phyloP scores from a whole-genome alignment of 2,113 vertebrate species.

The Tyrannus savana region DNA sequence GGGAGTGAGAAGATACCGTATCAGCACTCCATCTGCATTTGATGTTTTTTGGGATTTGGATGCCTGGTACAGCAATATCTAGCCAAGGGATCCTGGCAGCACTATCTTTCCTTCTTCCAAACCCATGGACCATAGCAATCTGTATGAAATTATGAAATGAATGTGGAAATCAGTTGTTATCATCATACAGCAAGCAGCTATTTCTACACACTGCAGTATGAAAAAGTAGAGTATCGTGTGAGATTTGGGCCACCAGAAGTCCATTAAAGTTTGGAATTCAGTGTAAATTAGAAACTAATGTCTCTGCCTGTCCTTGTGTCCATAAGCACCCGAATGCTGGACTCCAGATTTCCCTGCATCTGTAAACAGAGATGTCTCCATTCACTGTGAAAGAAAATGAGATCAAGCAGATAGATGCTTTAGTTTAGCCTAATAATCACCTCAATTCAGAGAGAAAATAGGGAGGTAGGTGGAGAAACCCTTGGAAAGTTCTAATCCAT shows the following conservation, averaged over 20 bases:
- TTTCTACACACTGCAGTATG: not conserved
- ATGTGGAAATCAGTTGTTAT: not conserved
- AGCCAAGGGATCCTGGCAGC: not conserved
- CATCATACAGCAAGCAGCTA: not conserved
- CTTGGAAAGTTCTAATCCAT: not conserved
- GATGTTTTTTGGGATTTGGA: not conserved
- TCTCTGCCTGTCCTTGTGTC: not conserved
- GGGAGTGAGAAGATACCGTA: not conserved
- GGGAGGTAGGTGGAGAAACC: not conserved
- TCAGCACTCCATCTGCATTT: not conserved
- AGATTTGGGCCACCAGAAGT: not conserved
- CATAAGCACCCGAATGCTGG: not conserved
- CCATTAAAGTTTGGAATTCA: not conserved
- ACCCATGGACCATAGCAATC: not conserved
- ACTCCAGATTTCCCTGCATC: not conserved
- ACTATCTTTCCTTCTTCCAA: conserved; percentile 2
- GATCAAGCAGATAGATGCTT: not conserved
- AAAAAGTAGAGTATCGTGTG: not conserved
- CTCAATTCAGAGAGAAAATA: not conserved
- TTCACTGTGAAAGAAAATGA: not conserved
- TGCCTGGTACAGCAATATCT: not conserved
- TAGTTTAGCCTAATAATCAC: not conserved
- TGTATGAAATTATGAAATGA: not conserved
- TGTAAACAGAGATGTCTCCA: not conserved
- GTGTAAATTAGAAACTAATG: not conserved